These are phyloP conservation scores for Phycodurus eques DNA, from an alignment of 2,113 vertebrate species.

Conservation along the genomic window DNA sequence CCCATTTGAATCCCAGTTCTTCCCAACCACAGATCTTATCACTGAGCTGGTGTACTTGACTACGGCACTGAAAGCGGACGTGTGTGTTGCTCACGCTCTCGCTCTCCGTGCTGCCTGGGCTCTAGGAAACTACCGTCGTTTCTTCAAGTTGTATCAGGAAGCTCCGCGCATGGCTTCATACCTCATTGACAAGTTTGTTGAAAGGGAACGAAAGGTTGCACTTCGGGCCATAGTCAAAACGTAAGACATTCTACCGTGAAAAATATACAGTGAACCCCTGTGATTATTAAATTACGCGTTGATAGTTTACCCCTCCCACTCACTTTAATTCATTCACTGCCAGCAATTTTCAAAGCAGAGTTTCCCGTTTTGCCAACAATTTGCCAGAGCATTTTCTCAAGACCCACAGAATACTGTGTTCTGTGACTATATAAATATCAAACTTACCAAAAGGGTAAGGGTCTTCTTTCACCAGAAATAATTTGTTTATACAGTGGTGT, in stretches of 20 bases:
- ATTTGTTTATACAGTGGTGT: too few species aligned
- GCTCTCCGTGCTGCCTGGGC: conserved; percentile 86
- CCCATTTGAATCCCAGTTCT: not conserved
- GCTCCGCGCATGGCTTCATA: conserved; percentile 89
- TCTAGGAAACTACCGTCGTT: conserved; percentile 84
- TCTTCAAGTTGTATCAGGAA: conserved; percentile 82
- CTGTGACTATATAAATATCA: too few species aligned
- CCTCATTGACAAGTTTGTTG: conserved; percentile 92
- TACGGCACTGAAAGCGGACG: conserved; percentile 78
- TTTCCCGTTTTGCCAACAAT: too few species aligned
- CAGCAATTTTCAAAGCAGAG: too few species aligned
- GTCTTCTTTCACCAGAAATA: too few species aligned
- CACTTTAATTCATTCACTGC: too few species aligned
- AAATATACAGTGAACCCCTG: not conserved
- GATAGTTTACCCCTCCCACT: too few species aligned
- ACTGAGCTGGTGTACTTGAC: conserved; percentile 87
- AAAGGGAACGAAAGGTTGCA: conserved; percentile 84
- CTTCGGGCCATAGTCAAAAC: conserved; percentile 90
- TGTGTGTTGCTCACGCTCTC: conserved; percentile 83
- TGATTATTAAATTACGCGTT: not conserved
- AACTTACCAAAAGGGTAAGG: too few species aligned
- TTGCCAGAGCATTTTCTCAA: too few species aligned
- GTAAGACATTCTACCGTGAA: conserved; percentile 69
- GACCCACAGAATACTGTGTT: too few species aligned
- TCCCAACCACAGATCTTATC: conserved; percentile 77